Evolutionary conservation across 2,113 vertebrate genomes (phyloP).

Genomic region (Mesitornis unicolor): DNA sequence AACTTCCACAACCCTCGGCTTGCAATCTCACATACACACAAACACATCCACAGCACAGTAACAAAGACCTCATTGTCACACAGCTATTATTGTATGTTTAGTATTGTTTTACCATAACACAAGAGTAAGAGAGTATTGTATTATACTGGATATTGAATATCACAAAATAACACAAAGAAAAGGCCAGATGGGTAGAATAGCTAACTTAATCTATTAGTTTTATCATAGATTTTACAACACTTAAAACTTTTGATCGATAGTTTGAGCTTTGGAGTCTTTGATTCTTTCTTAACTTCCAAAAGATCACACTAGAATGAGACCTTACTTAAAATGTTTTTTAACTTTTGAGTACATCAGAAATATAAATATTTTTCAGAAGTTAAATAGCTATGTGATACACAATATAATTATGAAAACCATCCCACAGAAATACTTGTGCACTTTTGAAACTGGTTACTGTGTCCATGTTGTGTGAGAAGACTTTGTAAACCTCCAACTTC

Average conservation of each 20-base stretch:
- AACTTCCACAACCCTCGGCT: not conserved
- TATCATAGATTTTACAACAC: not conserved
- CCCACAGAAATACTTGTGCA: not conserved
- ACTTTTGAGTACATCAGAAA: not conserved
- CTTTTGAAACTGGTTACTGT: not conserved
- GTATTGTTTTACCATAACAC: not conserved
- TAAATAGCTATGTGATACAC: not conserved
- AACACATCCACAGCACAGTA: not conserved
- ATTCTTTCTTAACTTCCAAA: not conserved
- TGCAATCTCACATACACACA: not conserved
- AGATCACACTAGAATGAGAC: not conserved
- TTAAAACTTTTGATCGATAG: not conserved
- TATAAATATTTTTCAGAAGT: not conserved
- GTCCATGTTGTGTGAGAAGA: not conserved
- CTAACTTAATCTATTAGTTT: not conserved
- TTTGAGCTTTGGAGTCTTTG: not conserved
- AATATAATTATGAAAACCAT: not conserved
- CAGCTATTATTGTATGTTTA: not conserved
- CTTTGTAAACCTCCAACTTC: not conserved
- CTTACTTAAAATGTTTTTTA: not conserved
- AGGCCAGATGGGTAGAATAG: not conserved
- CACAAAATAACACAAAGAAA: not conserved
- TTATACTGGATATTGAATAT: not conserved
- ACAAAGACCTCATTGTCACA: not conserved
- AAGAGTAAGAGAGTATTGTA: not conserved